phyloP scores from a whole-genome alignment of 1,140 invertebrate species.

The Sinella curviseta region DNA sequence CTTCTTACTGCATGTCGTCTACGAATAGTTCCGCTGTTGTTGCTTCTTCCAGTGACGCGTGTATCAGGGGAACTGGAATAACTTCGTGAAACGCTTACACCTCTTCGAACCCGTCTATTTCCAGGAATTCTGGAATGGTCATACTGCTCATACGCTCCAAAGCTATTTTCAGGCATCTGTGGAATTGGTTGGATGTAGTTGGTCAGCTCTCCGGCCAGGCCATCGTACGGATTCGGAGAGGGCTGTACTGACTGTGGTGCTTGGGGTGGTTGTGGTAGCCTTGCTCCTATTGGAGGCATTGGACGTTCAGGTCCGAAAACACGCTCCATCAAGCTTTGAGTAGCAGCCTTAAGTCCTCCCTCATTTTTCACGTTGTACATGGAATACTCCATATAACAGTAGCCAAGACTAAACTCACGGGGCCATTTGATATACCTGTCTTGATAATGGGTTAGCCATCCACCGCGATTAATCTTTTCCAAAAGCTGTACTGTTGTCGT shows the following conservation, averaged over 20 bases:
- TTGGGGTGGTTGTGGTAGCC: conserved; percentile 8
- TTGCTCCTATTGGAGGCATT: not conserved
- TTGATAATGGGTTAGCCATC: conserved; percentile 40
- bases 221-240: not conserved
- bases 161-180: conserved; percentile 2
- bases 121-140: conserved; percentile 36
- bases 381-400: conserved; percentile 48
- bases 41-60: not conserved
- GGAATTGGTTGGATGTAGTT: conserved; percentile 39
- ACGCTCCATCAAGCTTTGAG: conserved; percentile 34
- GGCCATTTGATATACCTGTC: conserved; percentile 41
- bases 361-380: conserved; percentile 47
- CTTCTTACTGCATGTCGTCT: not conserved
- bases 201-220: conserved; percentile 13
- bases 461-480: conserved; percentile 46
- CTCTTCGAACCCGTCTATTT: conserved; percentile 37
- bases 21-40: not conserved
- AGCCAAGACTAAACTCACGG: conserved; percentile 48
- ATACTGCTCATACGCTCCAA: conserved; percentile 13
- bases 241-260: conserved; percentile 14
- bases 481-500: conserved; percentile 44
- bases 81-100: conserved; percentile 38
- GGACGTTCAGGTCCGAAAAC: conserved; percentile 28
- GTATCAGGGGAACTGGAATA: conserved; percentile 10
- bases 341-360: conserved; percentile 40